phyloP scores from a whole-genome alignment of 1,140 invertebrate genomes.

The Drosophila bipectinata region DNA sequence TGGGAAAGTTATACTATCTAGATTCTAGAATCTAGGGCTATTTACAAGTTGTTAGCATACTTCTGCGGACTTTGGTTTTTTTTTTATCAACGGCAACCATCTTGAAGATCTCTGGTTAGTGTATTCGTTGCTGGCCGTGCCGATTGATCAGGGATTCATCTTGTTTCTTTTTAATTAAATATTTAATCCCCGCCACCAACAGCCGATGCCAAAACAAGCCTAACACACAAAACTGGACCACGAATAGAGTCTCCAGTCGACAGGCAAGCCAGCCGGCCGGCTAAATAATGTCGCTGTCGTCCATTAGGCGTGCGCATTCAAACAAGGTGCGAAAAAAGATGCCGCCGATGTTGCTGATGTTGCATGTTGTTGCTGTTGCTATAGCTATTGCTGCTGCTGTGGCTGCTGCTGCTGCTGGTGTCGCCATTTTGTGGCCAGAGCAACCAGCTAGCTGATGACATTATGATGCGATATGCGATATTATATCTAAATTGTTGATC shows the following conservation, averaged over 20 bases:
- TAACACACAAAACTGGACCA: constrained; percentile 45
- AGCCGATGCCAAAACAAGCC: constrained; percentile 42
- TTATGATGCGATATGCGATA: constrained; percentile 83
- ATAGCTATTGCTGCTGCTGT: constrained; percentile 1
- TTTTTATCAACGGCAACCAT: not conserved
- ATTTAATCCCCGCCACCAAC: constrained; percentile 47
- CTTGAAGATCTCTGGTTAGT: constrained; percentile 7
- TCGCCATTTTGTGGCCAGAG: constrained; percentile 41
- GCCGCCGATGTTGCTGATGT: constrained; percentile 61
- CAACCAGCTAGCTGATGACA: constrained; percentile 45
- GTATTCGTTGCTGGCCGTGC: constrained; percentile 24
- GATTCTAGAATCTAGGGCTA: not conserved
- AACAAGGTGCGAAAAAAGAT: constrained; percentile 82
- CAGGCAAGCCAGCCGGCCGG: constrained; percentile 18
- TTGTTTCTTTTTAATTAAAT: constrained; percentile 69
- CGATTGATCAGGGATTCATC: constrained; percentile 27
- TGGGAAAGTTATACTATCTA: constrained; percentile 4
- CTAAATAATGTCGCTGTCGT: constrained; percentile 77
- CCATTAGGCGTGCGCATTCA: constrained; percentile 77
- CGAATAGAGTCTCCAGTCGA: constrained; percentile 28
- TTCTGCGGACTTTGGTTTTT: constrained; percentile 7
- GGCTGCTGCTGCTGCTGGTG: constrained; percentile 15
- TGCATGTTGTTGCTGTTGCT: constrained; percentile 45
- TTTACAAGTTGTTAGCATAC: constrained; percentile 8
- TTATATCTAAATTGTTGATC: constrained; percentile 83